Percentiles rank a stretch among this genome's conserved stretches.
Evolutionary conservation across 1,140 invertebrate species (phyloP).

Genomic region (Oreohelix idahoensis): DNA sequence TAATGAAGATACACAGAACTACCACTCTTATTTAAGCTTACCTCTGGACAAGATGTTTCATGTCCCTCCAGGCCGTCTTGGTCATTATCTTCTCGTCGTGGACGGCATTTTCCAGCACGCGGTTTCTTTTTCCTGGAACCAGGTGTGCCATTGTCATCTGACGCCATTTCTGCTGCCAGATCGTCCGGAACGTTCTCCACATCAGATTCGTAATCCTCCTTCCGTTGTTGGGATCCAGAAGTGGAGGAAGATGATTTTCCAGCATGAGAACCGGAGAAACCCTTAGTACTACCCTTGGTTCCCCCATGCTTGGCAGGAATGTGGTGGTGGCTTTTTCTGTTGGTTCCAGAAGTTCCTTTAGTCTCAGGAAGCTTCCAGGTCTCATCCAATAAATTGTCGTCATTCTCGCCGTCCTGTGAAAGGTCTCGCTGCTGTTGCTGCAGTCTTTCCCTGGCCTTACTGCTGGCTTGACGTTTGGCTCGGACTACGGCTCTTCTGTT

Average conservation of each 20-base stretch:
- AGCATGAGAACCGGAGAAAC: background rate
- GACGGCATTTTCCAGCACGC: background rate
- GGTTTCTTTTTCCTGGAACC: background rate
- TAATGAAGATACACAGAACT: no score
- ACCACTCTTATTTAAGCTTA: background rate
- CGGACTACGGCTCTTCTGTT: slow-evolving; percentile 46
- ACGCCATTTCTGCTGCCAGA: slow-evolving; percentile 29
- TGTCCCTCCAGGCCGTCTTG: background rate
- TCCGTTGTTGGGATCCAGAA: background rate
- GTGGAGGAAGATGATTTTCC: background rate
- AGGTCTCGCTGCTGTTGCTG: slow-evolving; percentile 38
- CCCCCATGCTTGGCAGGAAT: background rate
- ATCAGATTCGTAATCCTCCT: slow-evolving; percentile 39
- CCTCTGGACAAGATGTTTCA: background rate
- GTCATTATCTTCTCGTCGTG: slow-evolving; percentile 13
- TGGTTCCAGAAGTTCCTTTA: slow-evolving; percentile 40
- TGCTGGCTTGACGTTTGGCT: slow-evolving; percentile 46
- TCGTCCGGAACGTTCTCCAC: slow-evolving; percentile 37
- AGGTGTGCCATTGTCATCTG: background rate
- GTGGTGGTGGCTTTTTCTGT: slow-evolving; percentile 31
- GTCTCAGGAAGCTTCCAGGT: slow-evolving; percentile 42
- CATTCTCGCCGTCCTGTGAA: slow-evolving; percentile 25
- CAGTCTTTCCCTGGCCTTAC: slow-evolving; percentile 39
- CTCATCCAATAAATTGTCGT: slow-evolving; percentile 36
- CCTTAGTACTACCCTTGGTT: background rate